A percentile compares a stretch with the other conserved stretches of the same genome.
phyloP scores from a whole-genome alignment of 2,888 invertebrate species.

The Polyommatus iphigenia region DNA sequence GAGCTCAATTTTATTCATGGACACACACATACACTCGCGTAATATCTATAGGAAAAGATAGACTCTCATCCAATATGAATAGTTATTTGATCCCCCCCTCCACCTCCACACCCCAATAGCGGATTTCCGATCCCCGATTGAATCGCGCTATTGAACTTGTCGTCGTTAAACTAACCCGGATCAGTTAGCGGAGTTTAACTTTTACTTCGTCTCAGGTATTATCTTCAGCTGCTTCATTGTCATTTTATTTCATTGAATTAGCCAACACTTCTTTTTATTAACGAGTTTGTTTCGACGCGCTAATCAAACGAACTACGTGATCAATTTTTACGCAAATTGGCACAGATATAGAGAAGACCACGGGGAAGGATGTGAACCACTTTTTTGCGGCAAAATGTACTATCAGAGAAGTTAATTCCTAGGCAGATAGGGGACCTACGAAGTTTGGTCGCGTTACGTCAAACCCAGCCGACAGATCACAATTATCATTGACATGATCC shows the following conservation, averaged over 20 bases:
- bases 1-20: not conserved
- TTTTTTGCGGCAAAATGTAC: too few relatives aligned
- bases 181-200: constrained; percentile 5
- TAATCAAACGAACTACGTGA: not conserved
- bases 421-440: too few relatives aligned
- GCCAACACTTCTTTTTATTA: too few relatives aligned
- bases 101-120: not conserved
- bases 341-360: too few relatives aligned
- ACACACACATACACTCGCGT: not conserved
- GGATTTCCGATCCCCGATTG: constrained; percentile 14
- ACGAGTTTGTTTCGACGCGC: not conserved
- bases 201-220: constrained; percentile 3
- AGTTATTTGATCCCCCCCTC: not conserved
- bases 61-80: constrained; percentile 9
- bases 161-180: not conserved
- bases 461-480: too few relatives aligned
- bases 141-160: constrained; percentile 10
- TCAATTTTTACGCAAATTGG: too few relatives aligned
- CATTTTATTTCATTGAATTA: not conserved
- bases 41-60: not conserved
- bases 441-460: too few relatives aligned
- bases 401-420: too few relatives aligned
- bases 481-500: too few relatives aligned
- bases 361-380: too few relatives aligned
- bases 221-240: not conserved